Conservation (phyloP, 2,113 vertebrate genomes). For the Hydrolagus affinis region DNA sequence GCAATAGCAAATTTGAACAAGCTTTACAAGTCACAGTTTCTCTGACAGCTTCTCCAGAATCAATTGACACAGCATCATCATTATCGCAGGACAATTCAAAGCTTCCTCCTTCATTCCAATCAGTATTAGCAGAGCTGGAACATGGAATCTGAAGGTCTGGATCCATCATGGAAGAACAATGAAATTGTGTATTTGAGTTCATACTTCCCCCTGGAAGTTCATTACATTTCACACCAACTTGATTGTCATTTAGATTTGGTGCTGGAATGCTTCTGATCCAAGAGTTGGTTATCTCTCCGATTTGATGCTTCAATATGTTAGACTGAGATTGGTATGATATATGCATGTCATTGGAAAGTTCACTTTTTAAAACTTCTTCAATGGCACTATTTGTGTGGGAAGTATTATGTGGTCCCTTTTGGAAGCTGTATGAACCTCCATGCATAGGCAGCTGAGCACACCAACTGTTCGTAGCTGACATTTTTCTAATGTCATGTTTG, state of each 20-base stretch:
- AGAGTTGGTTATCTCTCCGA: no score
- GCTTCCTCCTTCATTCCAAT: not conserved
- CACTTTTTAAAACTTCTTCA: not conserved
- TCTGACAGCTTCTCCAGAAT: constrained; percentile 19
- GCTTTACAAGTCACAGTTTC: constrained; percentile 9
- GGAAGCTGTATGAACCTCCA: not conserved
- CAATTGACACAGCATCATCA: not conserved
- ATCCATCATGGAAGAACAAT: not conserved
- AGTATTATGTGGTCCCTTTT: not conserved
- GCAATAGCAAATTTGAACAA: not conserved
- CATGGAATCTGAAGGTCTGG: not conserved
- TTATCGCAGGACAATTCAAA: not conserved
- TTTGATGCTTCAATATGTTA: not conserved
- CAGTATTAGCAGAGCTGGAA: not conserved
- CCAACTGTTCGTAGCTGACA: not conserved
- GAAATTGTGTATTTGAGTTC: not conserved
- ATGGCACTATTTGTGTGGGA: not conserved
- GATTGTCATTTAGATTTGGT: not conserved
- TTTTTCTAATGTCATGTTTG: not conserved
- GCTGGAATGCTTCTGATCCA: not conserved
- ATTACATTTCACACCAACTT: not conserved
- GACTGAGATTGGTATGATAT: no score
- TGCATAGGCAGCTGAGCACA: not conserved
- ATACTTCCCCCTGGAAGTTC: not conserved
- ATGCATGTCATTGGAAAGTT: not conserved